phyloP scores from a whole-genome alignment of 2,888 invertebrate species.

The Dicroscelio sp. region DNA sequence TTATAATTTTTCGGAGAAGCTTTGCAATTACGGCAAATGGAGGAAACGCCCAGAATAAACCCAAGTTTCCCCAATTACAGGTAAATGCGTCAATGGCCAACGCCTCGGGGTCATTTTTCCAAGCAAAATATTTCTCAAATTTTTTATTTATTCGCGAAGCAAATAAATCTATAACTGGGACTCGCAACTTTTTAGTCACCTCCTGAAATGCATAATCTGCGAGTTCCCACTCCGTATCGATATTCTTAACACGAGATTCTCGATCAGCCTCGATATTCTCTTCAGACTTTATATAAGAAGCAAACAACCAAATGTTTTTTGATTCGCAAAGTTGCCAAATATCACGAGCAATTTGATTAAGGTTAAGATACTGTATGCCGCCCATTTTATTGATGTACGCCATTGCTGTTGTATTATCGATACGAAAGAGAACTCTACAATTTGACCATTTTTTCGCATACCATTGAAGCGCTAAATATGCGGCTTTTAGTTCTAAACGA shows the following conservation, averaged over 20 bases:
- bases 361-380: background rate
- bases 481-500: slow-evolving; percentile 67
- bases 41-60: slow-evolving; percentile 78
- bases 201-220: slow-evolving; percentile 46
- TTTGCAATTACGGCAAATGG: slow-evolving; percentile 75
- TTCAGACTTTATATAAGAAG: background rate
- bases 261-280: slow-evolving; percentile 12
- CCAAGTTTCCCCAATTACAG: slow-evolving; percentile 23
- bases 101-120: slow-evolving; percentile 46
- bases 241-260: slow-evolving; percentile 8
- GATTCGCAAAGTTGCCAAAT: slow-evolving; percentile 56
- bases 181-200: slow-evolving; percentile 46
- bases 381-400: slow-evolving; percentile 58
- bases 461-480: slow-evolving; percentile 56
- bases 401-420: slow-evolving; percentile 71
- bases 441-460: slow-evolving; percentile 42
- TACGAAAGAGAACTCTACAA: slow-evolving; percentile 62
- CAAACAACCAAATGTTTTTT: slow-evolving; percentile 28
- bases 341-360: background rate
- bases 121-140: slow-evolving; percentile 46
- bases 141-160: slow-evolving; percentile 64
- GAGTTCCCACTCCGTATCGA: no score
- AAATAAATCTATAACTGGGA: slow-evolving; percentile 72
- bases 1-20: slow-evolving; percentile 56
- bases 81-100: slow-evolving; percentile 62